Base-by-base conservation (phyloP, 2,797 vertebrate genomes). In the Prunella strophiata region DNA sequence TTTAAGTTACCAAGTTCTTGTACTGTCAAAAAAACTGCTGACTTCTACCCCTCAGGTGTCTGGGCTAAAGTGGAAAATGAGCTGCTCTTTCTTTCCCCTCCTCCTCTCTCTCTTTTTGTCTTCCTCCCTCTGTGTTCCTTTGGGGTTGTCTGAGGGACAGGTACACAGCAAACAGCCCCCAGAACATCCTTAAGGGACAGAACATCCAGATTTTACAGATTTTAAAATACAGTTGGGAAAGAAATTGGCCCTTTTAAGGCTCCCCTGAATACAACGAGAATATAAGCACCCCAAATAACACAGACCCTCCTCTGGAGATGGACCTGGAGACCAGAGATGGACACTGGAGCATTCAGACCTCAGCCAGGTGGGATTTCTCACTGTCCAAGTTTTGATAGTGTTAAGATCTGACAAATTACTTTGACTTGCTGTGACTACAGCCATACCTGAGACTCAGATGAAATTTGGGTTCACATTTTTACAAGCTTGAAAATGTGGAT, bases 1-100 rank as follows among this genome's bases (percentile, higher is more conserved):
- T 96, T 96, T 90, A 96, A 95, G 86, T 93, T 92, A 88, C 93
- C 5, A 7, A 67, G 85, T 85, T 92, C 81, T 75, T 70, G 42
- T 83, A 87, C 52, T 0, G 4, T 83, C 85, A 85, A 82, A 93
- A 95, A 85, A 91, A 79, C 42, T 91, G 93, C 65, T 88, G 93
- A 92, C 89, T 93, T 91, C 45, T 40, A 78, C 79, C 45, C 89
- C 57, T 82, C 85, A 89, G 70, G 83, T 94, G 79, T 29, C 82
- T 81, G 63, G 57, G 50, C 47, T 76, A 78, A 68, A 96, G 78
- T 74, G 75, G 78, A 94, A 95, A 94, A 89, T 78, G 88, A 94
- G 73, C 68, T 83, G 48, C 22, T 92, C 42, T 55, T 72, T 81
- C 66, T 79, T 70, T 11, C 25, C 13, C 20, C 11, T 43, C 57